Evolutionary conservation across 2,888 invertebrate species (phyloP), one percentile per base, ranked within the genome.

Genomic region (Amaurobius ferox): DNA sequence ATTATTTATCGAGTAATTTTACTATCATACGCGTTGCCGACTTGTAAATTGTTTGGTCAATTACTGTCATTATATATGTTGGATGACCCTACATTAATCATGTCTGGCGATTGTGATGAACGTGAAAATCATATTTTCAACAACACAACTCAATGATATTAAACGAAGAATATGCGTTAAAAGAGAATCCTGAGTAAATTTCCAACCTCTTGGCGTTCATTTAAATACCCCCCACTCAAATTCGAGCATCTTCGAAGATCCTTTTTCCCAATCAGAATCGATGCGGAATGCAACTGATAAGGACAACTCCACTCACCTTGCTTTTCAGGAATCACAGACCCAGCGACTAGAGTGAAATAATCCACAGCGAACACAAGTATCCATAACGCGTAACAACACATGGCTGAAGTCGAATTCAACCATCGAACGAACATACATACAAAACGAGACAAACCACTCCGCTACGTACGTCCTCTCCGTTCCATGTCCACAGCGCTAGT

Each of bases 381-480:
- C 79, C 79, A 80, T 16, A 79, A 72, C 0, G 66, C 19, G 30
- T 16, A 29, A 39, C 62, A 74, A 67, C 72, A 67, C 79, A 79
- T 67, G 39, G 72, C 73, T 55, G 55, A 55, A 19, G 55, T 23
- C 23, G 55, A 55, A 55, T 55, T 55, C 55, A 55, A 55, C 55
- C 55, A 55, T 55, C 55, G 55, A 55, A 55, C 55, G 55, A n/a
- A n/a, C 55, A 23, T 23, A 55, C 67, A 32, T 67, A 32, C 64
- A 40, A 11, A 28, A 32, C 35, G 26, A 70, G 29, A 35, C 40
- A n/a, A 40, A 67, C 64, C 16, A 39, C 64, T 64, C n/a, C 74
- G 16, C 55, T 7, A 55, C 55, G 32, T 39, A 19, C 73, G 76
- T 48, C 76, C 32, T 28, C 44, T 29, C 28, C 48, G 11, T 23